phyloP scores from a whole-genome alignment of 1,140 invertebrate species.

The Drosophila kohkoa region DNA sequence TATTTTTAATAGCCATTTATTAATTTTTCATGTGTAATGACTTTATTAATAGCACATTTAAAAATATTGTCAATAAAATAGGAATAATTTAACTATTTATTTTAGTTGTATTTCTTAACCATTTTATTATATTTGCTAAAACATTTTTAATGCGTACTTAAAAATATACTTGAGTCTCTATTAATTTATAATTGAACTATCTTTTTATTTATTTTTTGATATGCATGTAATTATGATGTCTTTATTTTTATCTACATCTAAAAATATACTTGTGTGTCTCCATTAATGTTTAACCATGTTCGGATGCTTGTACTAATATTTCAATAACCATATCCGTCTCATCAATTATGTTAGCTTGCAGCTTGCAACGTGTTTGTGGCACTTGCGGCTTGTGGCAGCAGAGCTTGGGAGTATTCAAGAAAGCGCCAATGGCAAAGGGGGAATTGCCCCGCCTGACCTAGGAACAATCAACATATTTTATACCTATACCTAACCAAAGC shows the following conservation, averaged over 20 bases:
- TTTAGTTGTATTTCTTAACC: no score
- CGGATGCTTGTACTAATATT: not conserved
- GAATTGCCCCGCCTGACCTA: constrained; percentile 1
- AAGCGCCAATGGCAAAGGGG: not conserved
- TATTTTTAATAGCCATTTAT: no score
- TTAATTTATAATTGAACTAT: not conserved
- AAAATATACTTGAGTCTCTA: no score
- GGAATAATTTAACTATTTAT: no score
- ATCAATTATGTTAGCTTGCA: constrained; percentile 1
- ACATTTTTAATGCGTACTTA: no score
- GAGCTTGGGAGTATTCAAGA: not conserved
- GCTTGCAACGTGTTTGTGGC: not conserved
- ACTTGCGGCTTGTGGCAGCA: not conserved
- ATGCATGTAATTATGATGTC: not conserved
- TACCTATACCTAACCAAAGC: constrained; percentile 1
- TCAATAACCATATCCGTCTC: constrained; percentile 5
- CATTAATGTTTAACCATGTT: no score
- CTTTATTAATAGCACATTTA: no score
- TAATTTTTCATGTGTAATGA: no score
- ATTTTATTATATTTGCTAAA: no score
- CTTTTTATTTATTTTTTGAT: not conserved
- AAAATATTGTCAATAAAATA: no score
- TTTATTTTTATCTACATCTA: not conserved
- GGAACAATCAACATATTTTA: constrained; percentile 9
- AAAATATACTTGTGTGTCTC: no score